Evolutionary conservation across 2,888 invertebrate genomes (phyloP).

Genomic region (Morinoia aosen): DNA sequence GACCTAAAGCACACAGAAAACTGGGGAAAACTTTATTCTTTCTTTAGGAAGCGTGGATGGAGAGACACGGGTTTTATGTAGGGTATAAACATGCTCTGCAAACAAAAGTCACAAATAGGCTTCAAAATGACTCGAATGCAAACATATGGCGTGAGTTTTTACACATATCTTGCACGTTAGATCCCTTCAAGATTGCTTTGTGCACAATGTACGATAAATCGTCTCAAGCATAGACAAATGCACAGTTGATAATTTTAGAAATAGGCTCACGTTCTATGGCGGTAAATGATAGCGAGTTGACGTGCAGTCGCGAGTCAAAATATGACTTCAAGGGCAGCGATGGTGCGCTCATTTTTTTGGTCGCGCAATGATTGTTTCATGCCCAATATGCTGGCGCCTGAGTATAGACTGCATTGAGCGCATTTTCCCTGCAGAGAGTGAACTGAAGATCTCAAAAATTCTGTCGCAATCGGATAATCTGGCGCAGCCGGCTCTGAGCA

Average conservation of each 20-base stretch:
- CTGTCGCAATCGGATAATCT: constrained; percentile 35
- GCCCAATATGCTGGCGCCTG: background rate
- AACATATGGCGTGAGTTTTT: background rate
- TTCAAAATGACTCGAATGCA: background rate
- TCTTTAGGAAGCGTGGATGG: constrained; percentile 20
- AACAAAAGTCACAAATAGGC: background rate
- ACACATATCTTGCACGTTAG: background rate
- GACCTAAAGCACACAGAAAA: constrained; percentile 20
- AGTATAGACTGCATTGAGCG: background rate
- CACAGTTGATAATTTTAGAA: background rate
- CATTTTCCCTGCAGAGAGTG: background rate
- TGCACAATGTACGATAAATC: background rate
- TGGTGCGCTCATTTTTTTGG: background rate
- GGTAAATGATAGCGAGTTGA: background rate
- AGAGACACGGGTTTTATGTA: background rate
- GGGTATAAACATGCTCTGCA: constrained; percentile 1
- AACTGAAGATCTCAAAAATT: constrained; percentile 4
- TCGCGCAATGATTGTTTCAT: background rate
- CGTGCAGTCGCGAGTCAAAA: background rate
- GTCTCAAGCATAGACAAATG: background rate
- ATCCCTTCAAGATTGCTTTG: background rate
- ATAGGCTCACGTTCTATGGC: background rate
- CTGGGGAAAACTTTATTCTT: constrained; percentile 16
- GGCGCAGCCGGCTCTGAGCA: background rate
- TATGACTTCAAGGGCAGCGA: background rate